phyloP scores from a whole-genome alignment of 2,113 vertebrate genomes.

The Chaetodon auriga region DNA sequence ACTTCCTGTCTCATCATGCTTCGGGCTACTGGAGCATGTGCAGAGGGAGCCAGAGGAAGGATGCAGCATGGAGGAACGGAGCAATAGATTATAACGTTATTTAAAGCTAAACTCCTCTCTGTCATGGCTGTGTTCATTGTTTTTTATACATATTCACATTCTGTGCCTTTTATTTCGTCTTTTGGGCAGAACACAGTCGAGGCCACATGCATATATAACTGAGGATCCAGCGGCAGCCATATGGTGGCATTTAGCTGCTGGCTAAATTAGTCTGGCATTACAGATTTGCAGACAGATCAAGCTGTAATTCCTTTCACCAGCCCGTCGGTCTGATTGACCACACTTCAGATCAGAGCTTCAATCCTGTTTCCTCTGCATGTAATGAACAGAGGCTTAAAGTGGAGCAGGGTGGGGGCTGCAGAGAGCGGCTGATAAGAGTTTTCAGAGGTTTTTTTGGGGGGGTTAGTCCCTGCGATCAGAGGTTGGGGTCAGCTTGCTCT shows the following conservation, averaged over 20 bases:
- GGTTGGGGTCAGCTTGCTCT: slow-evolving; percentile 50
- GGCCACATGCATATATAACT: background rate
- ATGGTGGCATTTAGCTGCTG: slow-evolving; percentile 80
- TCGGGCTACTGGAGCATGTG: slow-evolving; percentile 32
- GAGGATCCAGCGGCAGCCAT: slow-evolving; percentile 61
- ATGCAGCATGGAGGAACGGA: background rate
- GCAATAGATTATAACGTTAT: slow-evolving; percentile 6
- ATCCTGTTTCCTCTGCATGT: slow-evolving; percentile 77
- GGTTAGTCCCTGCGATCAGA: slow-evolving; percentile 39
- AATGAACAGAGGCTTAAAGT: slow-evolving; percentile 75
- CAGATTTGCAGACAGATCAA: slow-evolving; percentile 78
- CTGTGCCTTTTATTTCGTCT: background rate
- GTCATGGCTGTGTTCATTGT: background rate
- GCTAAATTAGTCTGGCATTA: slow-evolving; percentile 78
- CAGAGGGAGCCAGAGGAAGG: slow-evolving; percentile 23
- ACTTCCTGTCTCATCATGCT: slow-evolving; percentile 75
- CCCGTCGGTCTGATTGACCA: slow-evolving; percentile 74
- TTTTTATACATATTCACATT: background rate
- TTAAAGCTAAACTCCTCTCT: slow-evolving; percentile 5
- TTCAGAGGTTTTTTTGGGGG: slow-evolving; percentile 23
- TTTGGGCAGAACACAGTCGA: background rate
- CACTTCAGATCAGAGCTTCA: slow-evolving; percentile 71
- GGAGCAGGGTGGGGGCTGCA: slow-evolving; percentile 29
- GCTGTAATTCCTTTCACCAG: slow-evolving; percentile 76
- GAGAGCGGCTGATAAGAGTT: slow-evolving; percentile 53